Base-by-base conservation (phyloP, 2,797 vertebrate species). In the Melanogrammus aeglefinus region DNA sequence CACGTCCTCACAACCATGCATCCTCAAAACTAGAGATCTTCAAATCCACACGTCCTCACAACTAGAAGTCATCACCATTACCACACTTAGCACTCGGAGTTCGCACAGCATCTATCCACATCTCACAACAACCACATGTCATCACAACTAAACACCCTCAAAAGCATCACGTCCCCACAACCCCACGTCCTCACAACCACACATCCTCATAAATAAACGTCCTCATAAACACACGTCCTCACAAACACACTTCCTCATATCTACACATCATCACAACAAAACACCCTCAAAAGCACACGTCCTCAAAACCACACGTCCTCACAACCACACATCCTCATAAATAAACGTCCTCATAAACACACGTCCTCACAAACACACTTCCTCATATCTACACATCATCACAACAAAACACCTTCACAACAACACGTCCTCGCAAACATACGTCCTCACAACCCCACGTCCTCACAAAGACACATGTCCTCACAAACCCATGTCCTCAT, bases 181-280 rank as follows among this genome's bases (percentile, higher is more conserved):
- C 21, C 5, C 27, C 63, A 66, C 63, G 9, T 27, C 63, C 63
- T 27, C 47, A 63, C 57, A 72, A 44, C 41, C 27, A 72, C 78
- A 81, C 31, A 81, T 87, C 82, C 73, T 77, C 69, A 76, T 74
- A 75, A 63, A 69, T n/a, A 78, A 57, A 51, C 70, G 79, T 38
- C 47, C 13, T 74, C 39, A 79, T 57, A 80, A 38, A 69, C n/a
- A 44, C n/a, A 71, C 44, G 14, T 47, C 44, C 44, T 72, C 41
- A 69, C 24, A 29, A 39, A 70, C 44, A 72, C 72, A 41, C 57
- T 29, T 18, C 57, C 70, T 75, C 47, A 47, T 31, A 27, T 31
- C 73, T 36, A 63, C 75, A 41, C 57, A 31, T 69, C 29, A 36
- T 66, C 18, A 66, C 63, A 66, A 66, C 18, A 2, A 66, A 21